Evolutionary conservation across 2,797 vertebrate species (phyloP).

Genomic region (Numenius phaeopus): DNA sequence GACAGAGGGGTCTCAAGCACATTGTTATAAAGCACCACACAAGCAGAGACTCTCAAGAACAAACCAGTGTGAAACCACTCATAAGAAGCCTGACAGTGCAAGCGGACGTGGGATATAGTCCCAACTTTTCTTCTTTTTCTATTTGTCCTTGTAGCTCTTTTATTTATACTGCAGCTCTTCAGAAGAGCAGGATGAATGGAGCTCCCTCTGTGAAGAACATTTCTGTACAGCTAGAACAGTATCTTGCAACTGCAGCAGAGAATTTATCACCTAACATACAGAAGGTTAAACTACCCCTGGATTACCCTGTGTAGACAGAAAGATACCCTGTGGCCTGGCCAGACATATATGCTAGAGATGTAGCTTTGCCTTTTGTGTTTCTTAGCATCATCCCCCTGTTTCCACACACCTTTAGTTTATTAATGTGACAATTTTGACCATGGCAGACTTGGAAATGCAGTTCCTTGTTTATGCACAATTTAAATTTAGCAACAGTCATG

Average conservation of each 20-base stretch:
- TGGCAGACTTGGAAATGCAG: not conserved
- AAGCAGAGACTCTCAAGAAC: not conserved
- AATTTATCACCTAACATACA: not conserved
- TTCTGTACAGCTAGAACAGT: not conserved
- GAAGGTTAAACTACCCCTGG: not conserved
- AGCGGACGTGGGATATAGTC: not conserved
- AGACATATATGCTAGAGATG: not conserved
- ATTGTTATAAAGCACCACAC: not conserved
- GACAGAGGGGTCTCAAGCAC: not conserved
- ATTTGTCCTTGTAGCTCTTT: not conserved
- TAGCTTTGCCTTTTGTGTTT: not conserved
- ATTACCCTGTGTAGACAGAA: not conserved
- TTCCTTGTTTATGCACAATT: not conserved
- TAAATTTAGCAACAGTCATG: not conserved
- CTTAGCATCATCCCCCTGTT: not conserved
- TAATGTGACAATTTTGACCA: not conserved
- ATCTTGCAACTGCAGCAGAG: not conserved
- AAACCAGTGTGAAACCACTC: not conserved
- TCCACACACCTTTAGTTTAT: not conserved
- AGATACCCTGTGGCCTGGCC: not conserved
- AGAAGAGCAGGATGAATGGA: not conserved
- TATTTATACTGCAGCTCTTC: not conserved
- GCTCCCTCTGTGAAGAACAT: not conserved
- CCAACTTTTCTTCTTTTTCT: not conserved
- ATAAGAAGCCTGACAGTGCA: not conserved